Base-by-base conservation (phyloP, 2,113 vertebrate genomes). In the Cichladusa arquata region DNA sequence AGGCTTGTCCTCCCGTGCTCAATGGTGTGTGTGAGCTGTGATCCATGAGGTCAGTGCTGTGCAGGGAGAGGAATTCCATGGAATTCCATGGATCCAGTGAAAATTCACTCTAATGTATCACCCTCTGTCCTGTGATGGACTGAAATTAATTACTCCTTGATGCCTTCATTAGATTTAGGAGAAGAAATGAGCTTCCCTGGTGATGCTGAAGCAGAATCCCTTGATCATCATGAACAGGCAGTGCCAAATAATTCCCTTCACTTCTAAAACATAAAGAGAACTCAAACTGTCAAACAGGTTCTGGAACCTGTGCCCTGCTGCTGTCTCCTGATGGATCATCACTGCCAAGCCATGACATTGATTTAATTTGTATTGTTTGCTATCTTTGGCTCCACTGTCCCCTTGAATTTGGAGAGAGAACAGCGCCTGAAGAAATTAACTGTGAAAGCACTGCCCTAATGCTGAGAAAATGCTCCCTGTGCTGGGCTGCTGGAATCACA, bases 381-480 rank as follows among this genome's bases (percentile, higher is more conserved):
- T 76, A 4, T 57, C 56, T 85, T 66, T 70, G 81, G 60, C 54
- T 86, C 64, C 3, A 1, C 50, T 48, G 23, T 84, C 72, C 31
- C 19, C 31, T 91, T 18, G 23, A 64, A 65, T 91, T 6, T 45
- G 87, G 64, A 70, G 51, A 20, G 66, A 23, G 48, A 71, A 4
- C 12, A 8, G 24, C 8, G 60, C 69, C 64, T 76, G 9, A 38
- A 81, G 72, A 69, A 72, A 88, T 18, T 2, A 73, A 19, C 38
- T 45, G 33, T 69, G 69, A 22, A 17, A 65, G 16, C 12, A 0
- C 38, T 26, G 58, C 22, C 38, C 51, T 23, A 1, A 5, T 48
- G 61, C 61, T 76, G 76, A 15, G 54, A 5, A 57, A 48, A 12
- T 2, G 4, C 5, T 3, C 18, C 0, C 7, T n/a, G 19, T 50